Base-by-base conservation (phyloP, 2,113 vertebrate species). In the Heliornis fulica region DNA sequence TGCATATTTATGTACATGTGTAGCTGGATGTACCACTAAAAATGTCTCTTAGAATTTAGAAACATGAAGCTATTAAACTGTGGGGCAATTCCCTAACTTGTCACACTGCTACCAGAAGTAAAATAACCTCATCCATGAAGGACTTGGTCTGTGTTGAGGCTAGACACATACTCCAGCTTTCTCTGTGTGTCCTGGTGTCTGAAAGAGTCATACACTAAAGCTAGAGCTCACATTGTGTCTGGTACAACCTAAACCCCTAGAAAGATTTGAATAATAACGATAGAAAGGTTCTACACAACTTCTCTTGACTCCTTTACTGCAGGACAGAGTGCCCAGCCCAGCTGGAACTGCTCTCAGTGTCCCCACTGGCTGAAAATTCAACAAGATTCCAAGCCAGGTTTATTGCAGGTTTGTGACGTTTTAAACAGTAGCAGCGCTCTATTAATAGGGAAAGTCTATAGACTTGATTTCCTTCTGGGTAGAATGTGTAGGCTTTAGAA, bases 281-380 rank as follows among this genome's bases (percentile, higher is more conserved):
- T 13, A 14, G 75, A 29, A 60, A 59, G 3, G 1, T 81, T 94
- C 28, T 14, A 5, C 74, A 22, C 28, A 66, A 38, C 4, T 41
- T 61, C 12, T 31, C 18, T 69, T 78, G 45, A 69, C 18, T 65
- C 48, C 38, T 74, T 31, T 48, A 9, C 41, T 82, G 45, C 31
- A 77, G 1, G 14, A 23, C 13, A 18, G 18, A 41, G 6, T 28
- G n/a, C 50, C 57, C 1, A 0, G 41, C 46, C 51, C 38, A 31
- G 45, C 13, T 66, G 65, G 28, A 72, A 11, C 17, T 34, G 10
- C 51, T 54, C 29, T 46, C 36, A 50, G 22, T 34, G 36, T 72
- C 26, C 28, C 26, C 5, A 2, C 36, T 86, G 45, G 40, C 72
- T 4, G 3, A 72, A 63, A 77, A 38, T 4, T 4, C 19, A 85